Conservation (phyloP, 2,797 vertebrate species). For the Delichon dasypus region DNA sequence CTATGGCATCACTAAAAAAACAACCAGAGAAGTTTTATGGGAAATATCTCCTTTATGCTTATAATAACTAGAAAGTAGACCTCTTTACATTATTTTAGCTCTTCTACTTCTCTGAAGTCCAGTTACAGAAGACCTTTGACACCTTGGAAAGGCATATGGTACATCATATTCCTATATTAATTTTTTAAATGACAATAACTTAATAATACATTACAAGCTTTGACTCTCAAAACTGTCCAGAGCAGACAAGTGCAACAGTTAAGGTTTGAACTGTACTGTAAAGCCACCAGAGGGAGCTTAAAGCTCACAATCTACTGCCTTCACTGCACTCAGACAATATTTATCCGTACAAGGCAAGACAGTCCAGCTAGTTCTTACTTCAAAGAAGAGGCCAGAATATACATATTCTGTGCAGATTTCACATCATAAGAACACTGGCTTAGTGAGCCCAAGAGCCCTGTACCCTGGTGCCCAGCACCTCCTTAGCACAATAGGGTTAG, state of each 20-base stretch:
- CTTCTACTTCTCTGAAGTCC: not conserved
- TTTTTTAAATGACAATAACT: not conserved
- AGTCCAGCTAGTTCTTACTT: not conserved
- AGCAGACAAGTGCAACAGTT: not conserved
- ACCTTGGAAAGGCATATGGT: not conserved
- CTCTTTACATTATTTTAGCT: not conserved
- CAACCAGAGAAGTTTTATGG: not conserved
- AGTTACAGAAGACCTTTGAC: not conserved
- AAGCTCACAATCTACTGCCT: not conserved
- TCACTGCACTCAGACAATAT: not conserved
- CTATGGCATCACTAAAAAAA: not conserved
- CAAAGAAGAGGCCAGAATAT: not conserved
- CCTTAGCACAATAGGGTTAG: not conserved
- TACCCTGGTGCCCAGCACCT: not conserved
- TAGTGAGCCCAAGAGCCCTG: not conserved
- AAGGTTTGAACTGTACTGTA: not conserved
- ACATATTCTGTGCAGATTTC: not conserved
- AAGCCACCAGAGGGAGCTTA: slow-evolving; percentile 37
- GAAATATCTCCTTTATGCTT: not conserved
- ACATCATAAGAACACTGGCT: not conserved
- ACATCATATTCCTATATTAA: not conserved
- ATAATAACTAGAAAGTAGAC: not conserved
- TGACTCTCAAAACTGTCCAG: not conserved
- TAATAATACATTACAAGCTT: not conserved
- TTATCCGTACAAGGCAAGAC: rapidly evolving